These are phyloP conservation scores for Bergia sp. DNA, from an alignment of 92 coral and sea anemone genomes.

Conservation along the genomic window DNA sequence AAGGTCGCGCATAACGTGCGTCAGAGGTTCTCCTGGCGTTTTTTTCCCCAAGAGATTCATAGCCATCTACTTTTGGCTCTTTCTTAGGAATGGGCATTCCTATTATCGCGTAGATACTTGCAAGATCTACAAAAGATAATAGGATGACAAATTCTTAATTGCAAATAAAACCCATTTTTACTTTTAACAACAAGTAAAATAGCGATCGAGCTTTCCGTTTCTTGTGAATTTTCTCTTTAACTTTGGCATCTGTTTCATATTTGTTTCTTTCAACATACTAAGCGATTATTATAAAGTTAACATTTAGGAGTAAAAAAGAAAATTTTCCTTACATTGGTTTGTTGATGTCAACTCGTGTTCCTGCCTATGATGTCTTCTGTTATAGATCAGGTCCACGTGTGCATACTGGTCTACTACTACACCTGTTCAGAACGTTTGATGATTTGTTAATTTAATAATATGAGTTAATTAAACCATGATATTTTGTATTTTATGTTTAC, in stretches of 20 bases:
- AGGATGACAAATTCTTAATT: too few species aligned
- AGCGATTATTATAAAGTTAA: too few species aligned
- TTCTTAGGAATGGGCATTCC: neutral
- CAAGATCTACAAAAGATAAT: neutral
- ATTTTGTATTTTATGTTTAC: too few species aligned
- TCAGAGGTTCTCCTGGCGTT: neutral
- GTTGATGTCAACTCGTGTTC: neutral
- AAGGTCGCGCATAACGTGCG: conserved; percentile 4
- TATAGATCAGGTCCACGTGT: neutral
- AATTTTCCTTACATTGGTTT: neutral
- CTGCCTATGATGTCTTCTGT: neutral
- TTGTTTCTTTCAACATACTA: too few species aligned
- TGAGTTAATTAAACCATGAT: too few species aligned
- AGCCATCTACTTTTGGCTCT: neutral
- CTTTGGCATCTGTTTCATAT: too few species aligned
- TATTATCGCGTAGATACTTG: neutral
- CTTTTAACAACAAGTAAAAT: too few species aligned
- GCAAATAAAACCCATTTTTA: too few species aligned
- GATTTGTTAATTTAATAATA: neutral
- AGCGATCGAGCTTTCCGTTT: too few species aligned
- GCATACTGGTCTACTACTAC: neutral
- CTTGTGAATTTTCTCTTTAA: too few species aligned
- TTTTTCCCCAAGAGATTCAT: conserved; percentile 2
- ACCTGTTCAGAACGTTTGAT: neutral
- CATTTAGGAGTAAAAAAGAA: neutral